Percentiles rank a stretch among this genome's conserved stretches.
Evolutionary conservation across 2,888 invertebrate species (phyloP).

Genomic region (Agriotes lineatus): DNA sequence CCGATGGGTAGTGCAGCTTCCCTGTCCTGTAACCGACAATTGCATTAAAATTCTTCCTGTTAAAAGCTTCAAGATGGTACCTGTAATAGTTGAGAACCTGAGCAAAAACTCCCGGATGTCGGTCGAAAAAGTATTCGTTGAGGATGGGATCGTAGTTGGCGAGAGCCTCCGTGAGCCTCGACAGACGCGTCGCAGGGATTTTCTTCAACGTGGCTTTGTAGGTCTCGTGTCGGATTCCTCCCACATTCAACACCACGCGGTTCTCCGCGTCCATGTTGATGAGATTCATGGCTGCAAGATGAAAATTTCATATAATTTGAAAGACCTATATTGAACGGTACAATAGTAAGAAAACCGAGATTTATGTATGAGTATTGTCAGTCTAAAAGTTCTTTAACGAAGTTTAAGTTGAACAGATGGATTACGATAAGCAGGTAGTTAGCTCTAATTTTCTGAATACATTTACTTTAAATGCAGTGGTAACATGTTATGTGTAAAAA

Average conservation of each 20-base stretch:
- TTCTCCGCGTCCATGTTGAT: conserved; percentile 97
- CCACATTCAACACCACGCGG: conserved; percentile 98
- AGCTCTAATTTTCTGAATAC: too few species aligned
- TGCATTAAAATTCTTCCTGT: not conserved
- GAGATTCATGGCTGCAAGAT: conserved; percentile 81
- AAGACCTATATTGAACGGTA: too few species aligned
- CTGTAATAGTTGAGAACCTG: conserved; percentile 98
- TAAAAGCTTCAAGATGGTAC: conserved; percentile 59
- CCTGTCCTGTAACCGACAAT: conserved; percentile 79
- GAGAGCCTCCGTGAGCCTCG: conserved; percentile 94
- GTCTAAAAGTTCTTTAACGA: too few species aligned
- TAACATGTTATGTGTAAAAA: too few species aligned
- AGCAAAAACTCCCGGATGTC: conserved; percentile 97
- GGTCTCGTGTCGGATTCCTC: conserved; percentile 97
- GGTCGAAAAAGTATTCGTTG: conserved; percentile 99
- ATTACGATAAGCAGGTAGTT: too few species aligned
- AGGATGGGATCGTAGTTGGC: conserved; percentile 99
- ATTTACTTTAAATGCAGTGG: too few species aligned
- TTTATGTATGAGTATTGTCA: too few species aligned
- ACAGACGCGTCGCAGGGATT: conserved; percentile 95
- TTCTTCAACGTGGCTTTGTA: conserved; percentile 97
- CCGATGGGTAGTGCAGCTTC: conserved; percentile 98
- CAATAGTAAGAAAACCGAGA: too few species aligned
- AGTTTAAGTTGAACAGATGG: too few species aligned
- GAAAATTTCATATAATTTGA: too few species aligned